Evolutionary conservation across 2,797 vertebrate species (phyloP), one percentile per base, ranked within the genome.

Genomic region (Sebastes diaconus): DNA sequence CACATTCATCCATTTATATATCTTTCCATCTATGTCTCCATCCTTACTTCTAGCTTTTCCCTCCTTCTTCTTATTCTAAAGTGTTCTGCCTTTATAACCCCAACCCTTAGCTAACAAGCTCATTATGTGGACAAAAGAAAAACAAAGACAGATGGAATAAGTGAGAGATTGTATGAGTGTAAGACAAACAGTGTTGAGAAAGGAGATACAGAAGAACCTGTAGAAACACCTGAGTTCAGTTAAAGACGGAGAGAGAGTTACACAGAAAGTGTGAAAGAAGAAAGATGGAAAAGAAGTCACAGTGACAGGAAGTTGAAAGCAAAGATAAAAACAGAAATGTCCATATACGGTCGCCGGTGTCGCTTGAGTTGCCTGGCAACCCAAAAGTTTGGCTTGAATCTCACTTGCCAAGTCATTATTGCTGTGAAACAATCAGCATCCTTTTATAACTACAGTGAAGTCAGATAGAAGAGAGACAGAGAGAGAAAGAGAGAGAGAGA

Each of bases 291-390:
- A 77, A 76, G 36, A 81, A 81, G 39, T 78, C 68, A 58, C 42
- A 70, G 54, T 68, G 58, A 82, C 54, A 85, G 77, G 46, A 80
- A 83, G 76, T 75, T 59, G 22, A 61, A 73, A 84, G 68, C 73
- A 73, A 77, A 59, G 66, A 87, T 72, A 81, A 76, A 86, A 86
- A 83, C 42, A 87, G 75, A 88, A 57, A 69, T 64, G 54, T 61
- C 85, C 82, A 87, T 83, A 81, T 80, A 89, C 4, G 55, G 87
- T 77, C 9, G 5, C 54, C 27, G 76, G 65, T 81, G 89, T 81
- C 34, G 18, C 73, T 80, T 27, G 66, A 84, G 92, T 92, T 88
- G 88, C 90, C 81, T 81, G 88, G 90, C 88, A 93, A 93, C 91
- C 36, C 22, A 61, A 87, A 90, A 81, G 84, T 92, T 93, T 91